These are phyloP conservation scores for Grammomys surdaster DNA, from an alignment of 2,113 vertebrate genomes.

Conservation along the genomic window DNA sequence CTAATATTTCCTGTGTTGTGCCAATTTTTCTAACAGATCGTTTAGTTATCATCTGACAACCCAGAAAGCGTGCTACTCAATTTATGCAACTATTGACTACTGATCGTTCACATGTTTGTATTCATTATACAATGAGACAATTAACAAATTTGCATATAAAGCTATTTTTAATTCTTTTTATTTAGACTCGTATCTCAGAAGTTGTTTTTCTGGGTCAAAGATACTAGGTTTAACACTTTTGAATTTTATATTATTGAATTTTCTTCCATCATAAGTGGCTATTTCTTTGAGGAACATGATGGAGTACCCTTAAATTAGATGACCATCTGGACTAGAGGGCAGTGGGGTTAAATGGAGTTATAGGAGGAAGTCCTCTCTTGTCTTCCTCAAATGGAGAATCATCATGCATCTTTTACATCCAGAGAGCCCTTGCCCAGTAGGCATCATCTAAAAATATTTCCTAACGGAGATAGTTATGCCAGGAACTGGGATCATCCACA, in stretches of 20 bases:
- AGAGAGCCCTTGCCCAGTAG: background rate
- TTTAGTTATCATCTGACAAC: background rate
- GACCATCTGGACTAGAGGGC: background rate
- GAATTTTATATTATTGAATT: background rate
- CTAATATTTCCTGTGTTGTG: background rate
- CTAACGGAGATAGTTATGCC: background rate
- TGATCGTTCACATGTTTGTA: background rate
- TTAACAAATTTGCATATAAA: background rate
- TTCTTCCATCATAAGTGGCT: background rate
- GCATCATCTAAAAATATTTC: background rate
- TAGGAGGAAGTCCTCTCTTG: background rate
- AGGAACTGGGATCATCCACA: background rate
- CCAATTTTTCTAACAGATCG: background rate
- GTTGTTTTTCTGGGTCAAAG: background rate
- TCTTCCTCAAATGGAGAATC: background rate
- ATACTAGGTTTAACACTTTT: background rate
- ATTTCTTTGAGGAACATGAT: background rate
- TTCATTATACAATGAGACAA: constrained; percentile 33
- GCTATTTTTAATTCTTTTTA: constrained; percentile 14
- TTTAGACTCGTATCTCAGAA: constrained; percentile 20
- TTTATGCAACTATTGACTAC: background rate
- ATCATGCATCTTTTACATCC: background rate
- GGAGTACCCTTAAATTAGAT: background rate
- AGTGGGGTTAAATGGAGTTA: background rate
- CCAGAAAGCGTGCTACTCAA: background rate